Evolutionary conservation across 2,113 vertebrate species (phyloP).

Genomic region (Oryzias curvinotus): DNA sequence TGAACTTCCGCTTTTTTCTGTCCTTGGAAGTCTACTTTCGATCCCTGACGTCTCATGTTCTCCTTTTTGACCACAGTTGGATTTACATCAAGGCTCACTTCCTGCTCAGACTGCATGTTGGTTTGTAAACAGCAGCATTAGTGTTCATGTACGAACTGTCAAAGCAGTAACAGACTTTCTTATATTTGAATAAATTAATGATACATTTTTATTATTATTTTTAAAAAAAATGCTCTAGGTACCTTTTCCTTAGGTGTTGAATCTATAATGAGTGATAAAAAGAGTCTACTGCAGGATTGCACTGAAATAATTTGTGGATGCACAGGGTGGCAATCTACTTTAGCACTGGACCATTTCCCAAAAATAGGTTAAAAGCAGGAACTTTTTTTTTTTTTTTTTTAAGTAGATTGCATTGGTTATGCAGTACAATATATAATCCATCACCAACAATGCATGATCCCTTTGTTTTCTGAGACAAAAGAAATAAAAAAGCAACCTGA

Average conservation of each 20-base stretch:
- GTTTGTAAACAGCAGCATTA: no score
- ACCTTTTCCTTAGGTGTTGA: slow-evolving; percentile 13
- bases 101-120: no score
- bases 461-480: slow-evolving; percentile 73
- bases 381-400: no score
- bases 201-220: no score
- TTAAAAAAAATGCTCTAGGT: slow-evolving; percentile 2
- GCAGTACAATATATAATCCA: slow-evolving; percentile 61
- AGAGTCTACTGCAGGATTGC: not conserved
- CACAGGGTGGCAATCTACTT: not conserved
- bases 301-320: not conserved
- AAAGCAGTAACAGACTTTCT: no score
- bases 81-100: no score
- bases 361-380: not conserved
- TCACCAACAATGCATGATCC: slow-evolving; percentile 79
- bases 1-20: no score
- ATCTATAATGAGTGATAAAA: slow-evolving; percentile 24
- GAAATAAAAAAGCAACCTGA: slow-evolving; percentile 20
- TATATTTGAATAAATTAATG: no score
- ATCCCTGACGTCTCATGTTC: no score
- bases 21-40: no score
- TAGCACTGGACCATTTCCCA: not conserved
- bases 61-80: no score
- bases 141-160: no score
- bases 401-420: slow-evolving; percentile 17